Evolutionary conservation across 2,888 invertebrate genomes (phyloP), one percentile per base, ranked within the genome.

Genomic region (Plemyria rubiginata): DNA sequence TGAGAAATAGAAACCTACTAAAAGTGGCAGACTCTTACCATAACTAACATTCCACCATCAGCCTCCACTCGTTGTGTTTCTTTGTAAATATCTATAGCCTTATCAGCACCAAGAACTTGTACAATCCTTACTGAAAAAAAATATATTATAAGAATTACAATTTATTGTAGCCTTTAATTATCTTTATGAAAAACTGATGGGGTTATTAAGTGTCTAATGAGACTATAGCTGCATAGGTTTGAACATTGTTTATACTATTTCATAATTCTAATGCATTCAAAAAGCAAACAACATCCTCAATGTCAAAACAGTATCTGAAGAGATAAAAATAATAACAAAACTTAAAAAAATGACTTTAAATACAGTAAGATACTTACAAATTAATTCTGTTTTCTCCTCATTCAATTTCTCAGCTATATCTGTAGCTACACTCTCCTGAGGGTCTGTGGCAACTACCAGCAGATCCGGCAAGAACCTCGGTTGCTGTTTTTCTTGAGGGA

Each of bases 21-120:
- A 38, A 15, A 6, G 13, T 13, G 7, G 3, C 2, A 41, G 6
- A 4, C 9, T 28, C 88, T 90, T 86, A 96, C 96, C 94, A 96
- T 95, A 53, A 97, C 95, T 82, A 97, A 90, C 96, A 98, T 96
- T n/a, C 98, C 98, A 22, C 98, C 98, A 72, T 95, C 94, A 66
- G 94, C 95, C 88, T 98, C 98, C 58, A 97, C 94, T 74, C 95
- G 94, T 81, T 96, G 96, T n/a, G 97, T 97, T 87, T 96, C 95
- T 76, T 95, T 94, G 77, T 96, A 97, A 55, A 97, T 88, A 73
- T 95, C 94, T 65, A 97, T 94, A 6, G 97, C 95, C 78, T 96
- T 95, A 68, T 94, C 94, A 70, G 94, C 95, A 38, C 98, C 98
- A 70, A 96, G 82, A 29, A 94, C 93, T 75, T 95, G 92, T 16